Evolutionary conservation across 1,140 invertebrate genomes (phyloP), one percentile per base, ranked within the genome.

Genomic region (Amphibalanus amphitrite): DNA sequence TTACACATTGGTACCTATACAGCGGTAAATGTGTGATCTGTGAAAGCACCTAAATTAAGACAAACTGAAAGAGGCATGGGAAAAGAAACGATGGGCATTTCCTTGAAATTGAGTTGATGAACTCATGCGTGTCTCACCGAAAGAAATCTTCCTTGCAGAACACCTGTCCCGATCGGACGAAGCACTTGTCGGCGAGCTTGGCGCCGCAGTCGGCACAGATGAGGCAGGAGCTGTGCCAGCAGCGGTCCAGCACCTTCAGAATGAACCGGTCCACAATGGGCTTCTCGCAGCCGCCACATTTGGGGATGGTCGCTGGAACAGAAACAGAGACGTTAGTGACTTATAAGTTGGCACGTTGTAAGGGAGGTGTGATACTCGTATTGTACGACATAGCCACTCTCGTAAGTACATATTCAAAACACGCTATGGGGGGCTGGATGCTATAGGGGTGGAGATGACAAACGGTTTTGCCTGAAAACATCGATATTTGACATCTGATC

Each of bases 111-210:
- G n/a, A n/a, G n/a, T n/a, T n/a, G n/a, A n/a, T n/a, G n/a, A n/a
- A n/a, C n/a, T n/a, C n/a, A n/a, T 38, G 33, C 17, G 10, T 13
- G 68, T 30, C 87, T 89, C 89, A 98, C 95, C 95, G 97, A 88
- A 96, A 98, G 83, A 99, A 99, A 81, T 99, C 96, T 76, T 98
- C 93, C 77, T 96, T 96, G 83, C 97, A 99, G 81, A 94, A 99
- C 0, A 98, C 87, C 77, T 94, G 89, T 71, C 93, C 93, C 78
- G 97, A 95, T 74, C 93, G 88, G 8, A 92, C 90, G 80, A 97
- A 99, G 82, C 97, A 99, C 81, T 96, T 98, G 78, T 95, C 92
- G 20, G 91, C 89, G 29, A 99, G 84, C 78, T 90, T 90, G 69
- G 87, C 85, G 28, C 92, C 88, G 78, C 97, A 99, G 77, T 98